Base-by-base conservation (phyloP, 2,888 invertebrate species). In the Oscheius sp. region DNA sequence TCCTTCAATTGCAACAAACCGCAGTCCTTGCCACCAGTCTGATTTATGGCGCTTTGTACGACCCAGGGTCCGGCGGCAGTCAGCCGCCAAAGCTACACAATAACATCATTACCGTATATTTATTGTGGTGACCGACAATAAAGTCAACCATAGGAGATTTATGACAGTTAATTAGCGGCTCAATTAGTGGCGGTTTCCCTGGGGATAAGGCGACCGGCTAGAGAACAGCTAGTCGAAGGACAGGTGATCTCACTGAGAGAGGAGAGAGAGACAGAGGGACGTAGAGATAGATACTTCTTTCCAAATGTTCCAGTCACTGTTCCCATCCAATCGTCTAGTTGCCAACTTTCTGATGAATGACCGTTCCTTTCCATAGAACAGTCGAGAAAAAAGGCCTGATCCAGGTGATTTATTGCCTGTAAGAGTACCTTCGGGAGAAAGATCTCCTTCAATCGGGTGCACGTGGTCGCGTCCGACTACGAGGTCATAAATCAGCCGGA, bases 51-150 rank as follows among this genome's bases (percentile, higher is more conserved):
- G 62, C 62, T 62, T 62, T 62, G 62, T 62, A 37, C 32, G 62
- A 37, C 57, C 29, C n/a, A 29, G 42, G 57, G 29, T 53, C 53
- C 57, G 10, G 21, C n/a, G 29, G 32, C 57, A 33, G 29, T 29
- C 57, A 33, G 62, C 32, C 62, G 47, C 35, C 62, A 47, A 13
- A 55, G 42, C 42, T 42, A 32, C 55, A 62, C 62, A 62, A 62
- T 62, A 62, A 62, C 62, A 62, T 62, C 62, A 62, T 62, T 62
- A 62, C 62, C 62, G 62, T 37, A 47, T 62, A 62, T 62, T 62
- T 62, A 62, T 62, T 37, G 62, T 42, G 21, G 62, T 29, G 32
- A 32, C 55, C 37, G 62, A 62, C 10, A 42, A 47, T 13, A 11
- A 21, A 11, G 62, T 13, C 42, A 13, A 60, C 35, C n/a, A 13